Evolutionary conservation across 2,113 vertebrate genomes (phyloP).

Genomic region (Aepyceros melampus): DNA sequence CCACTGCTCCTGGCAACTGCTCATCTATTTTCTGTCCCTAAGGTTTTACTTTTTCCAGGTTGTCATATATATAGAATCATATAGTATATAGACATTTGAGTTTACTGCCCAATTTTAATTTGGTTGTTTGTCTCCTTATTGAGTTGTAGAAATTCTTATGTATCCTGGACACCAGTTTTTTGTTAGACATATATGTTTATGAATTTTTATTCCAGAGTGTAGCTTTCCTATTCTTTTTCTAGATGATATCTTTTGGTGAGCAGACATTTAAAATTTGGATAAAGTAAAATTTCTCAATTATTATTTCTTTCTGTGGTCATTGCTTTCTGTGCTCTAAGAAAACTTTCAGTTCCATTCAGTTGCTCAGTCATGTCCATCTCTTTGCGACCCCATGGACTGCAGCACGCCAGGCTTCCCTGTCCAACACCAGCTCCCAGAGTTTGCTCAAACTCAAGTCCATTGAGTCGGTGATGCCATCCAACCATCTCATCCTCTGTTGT

Average conservation of each 20-base stretch:
- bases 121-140: background rate
- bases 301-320: background rate
- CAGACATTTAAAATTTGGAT: background rate
- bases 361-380: background rate
- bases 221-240: background rate
- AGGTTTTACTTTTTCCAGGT: background rate
- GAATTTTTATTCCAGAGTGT: background rate
- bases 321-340: background rate
- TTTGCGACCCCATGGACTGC: accelerated
- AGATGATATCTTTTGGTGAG: background rate
- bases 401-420: background rate
- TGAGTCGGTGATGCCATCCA: background rate
- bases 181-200: background rate
- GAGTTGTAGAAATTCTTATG: background rate
- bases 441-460: background rate
- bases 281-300: background rate
- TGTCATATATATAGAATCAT: background rate
- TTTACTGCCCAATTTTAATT: background rate
- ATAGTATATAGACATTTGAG: background rate
- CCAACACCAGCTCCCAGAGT: background rate
- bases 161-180: background rate
- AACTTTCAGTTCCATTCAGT: background rate
- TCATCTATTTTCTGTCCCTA: background rate
- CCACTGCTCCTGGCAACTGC: background rate
- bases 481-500: background rate